These are phyloP conservation scores for Podiceps cristatus DNA, from an alignment of 2,113 vertebrate species.

Conservation along the genomic window DNA sequence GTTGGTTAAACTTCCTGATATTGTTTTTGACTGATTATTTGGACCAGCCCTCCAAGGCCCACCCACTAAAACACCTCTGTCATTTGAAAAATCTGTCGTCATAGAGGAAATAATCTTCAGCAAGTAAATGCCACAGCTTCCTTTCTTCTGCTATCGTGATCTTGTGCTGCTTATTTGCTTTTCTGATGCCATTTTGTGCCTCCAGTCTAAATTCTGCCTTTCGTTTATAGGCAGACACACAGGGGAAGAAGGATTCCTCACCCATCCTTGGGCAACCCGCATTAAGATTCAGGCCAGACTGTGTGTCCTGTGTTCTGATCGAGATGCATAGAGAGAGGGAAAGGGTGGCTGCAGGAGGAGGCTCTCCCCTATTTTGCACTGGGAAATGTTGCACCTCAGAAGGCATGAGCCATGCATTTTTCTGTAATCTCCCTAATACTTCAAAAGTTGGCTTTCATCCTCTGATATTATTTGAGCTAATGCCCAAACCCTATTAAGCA, in stretches of 20 bases:
- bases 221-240: neutral
- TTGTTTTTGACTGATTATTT: conserved; percentile 55
- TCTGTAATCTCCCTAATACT: conserved; percentile 53
- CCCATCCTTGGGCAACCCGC: neutral
- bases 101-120: conserved; percentile 53
- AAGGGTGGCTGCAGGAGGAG: neutral
- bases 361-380: neutral
- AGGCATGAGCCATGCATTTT: neutral
- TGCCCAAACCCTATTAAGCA: conserved; percentile 46
- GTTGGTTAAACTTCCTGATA: conserved; percentile 39
- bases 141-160: neutral
- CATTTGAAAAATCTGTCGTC: conserved; percentile 13
- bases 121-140: conserved; percentile 9
- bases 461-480: conserved; percentile 1
- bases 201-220: neutral
- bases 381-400: neutral
- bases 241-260: neutral
- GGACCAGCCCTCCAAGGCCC: conserved; percentile 25
- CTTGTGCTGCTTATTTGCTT: neutral
- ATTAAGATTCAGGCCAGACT: neutral
- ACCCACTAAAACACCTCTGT: conserved; percentile 23
- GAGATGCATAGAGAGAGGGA: neutral
- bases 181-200: conserved; percentile 31
- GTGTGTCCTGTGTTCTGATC: neutral
- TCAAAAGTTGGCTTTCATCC: conserved; percentile 37